Percentiles rank a stretch among this genome's conserved stretches.
Evolutionary conservation across 2,113 vertebrate species (phyloP).

Genomic region (Lagenorhynchus albirostris): DNA sequence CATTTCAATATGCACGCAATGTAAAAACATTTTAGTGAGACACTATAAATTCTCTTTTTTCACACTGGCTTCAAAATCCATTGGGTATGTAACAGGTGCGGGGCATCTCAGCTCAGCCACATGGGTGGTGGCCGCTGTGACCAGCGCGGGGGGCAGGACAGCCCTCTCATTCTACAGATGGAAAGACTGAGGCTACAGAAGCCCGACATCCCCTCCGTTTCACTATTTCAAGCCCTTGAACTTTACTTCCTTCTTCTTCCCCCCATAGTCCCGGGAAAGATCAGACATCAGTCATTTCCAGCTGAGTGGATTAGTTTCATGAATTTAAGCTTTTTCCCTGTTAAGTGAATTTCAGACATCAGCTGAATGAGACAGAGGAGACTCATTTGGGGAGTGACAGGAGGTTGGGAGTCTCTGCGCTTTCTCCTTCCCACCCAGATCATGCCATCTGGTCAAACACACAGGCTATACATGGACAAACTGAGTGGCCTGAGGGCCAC

Average conservation of each 20-base stretch:
- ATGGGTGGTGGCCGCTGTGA: not conserved
- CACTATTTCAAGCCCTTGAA: not conserved
- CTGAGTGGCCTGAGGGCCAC: not conserved
- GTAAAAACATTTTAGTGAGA: not conserved
- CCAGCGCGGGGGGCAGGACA: rapidly evolving
- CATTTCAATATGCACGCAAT: not conserved
- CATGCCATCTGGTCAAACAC: not conserved
- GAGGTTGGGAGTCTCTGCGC: not conserved
- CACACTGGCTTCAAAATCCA: not conserved
- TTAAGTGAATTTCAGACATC: not conserved
- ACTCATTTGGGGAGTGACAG: not conserved
- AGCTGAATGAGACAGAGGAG: not conserved
- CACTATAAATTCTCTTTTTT: not conserved
- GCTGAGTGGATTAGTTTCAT: not conserved
- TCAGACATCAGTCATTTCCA: not conserved
- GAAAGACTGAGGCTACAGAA: not conserved
- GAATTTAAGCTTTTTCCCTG: not conserved
- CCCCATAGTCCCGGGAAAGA: not conserved
- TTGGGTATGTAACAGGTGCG: rapidly evolving
- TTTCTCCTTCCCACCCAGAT: not conserved
- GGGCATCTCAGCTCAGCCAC: not conserved
- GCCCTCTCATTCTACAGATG: not conserved
- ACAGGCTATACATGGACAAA: not conserved
- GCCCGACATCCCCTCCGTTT: rapidly evolving
- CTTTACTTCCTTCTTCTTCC: not conserved